A percentile compares a stretch with the other conserved stretches of the same genome.
These are phyloP conservation scores for Orycteropus afer DNA, from an alignment of 2,113 vertebrate species.

Conservation along the genomic window DNA sequence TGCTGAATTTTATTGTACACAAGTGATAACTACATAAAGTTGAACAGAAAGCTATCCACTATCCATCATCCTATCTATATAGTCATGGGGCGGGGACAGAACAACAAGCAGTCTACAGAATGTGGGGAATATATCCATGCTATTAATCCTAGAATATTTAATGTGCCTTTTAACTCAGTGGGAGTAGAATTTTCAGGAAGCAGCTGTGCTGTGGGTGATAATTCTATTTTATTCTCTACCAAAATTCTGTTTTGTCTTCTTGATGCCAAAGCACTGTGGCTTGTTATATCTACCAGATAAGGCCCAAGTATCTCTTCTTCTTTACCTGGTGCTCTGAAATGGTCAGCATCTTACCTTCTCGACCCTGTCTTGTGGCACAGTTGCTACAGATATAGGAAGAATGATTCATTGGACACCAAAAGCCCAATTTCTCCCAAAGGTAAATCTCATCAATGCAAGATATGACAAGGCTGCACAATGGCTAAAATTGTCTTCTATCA, in stretches of 20 bases:
- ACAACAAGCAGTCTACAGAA: neutral
- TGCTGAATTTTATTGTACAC: fast-evolving
- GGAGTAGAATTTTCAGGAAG: neutral
- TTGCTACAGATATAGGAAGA: neutral
- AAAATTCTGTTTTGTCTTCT: neutral
- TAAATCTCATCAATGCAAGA: neutral
- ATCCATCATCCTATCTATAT: neutral
- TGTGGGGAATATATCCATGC: neutral
- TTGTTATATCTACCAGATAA: no score
- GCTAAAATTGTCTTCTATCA: neutral
- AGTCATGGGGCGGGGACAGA: neutral
- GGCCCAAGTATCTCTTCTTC: neutral
- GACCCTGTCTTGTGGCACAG: neutral
- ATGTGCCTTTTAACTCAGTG: neutral
- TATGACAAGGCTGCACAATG: no score
- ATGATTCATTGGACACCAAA: neutral
- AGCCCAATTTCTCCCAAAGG: neutral
- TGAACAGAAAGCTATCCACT: neutral
- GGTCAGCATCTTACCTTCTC: neutral
- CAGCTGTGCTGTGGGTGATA: neutral
- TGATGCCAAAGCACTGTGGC: neutral
- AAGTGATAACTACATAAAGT: neutral
- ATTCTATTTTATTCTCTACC: neutral
- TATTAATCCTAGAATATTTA: neutral
- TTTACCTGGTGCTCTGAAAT: neutral